Conservation (phyloP, 1,140 invertebrate species). For the Zaprionus vittiger region DNA sequence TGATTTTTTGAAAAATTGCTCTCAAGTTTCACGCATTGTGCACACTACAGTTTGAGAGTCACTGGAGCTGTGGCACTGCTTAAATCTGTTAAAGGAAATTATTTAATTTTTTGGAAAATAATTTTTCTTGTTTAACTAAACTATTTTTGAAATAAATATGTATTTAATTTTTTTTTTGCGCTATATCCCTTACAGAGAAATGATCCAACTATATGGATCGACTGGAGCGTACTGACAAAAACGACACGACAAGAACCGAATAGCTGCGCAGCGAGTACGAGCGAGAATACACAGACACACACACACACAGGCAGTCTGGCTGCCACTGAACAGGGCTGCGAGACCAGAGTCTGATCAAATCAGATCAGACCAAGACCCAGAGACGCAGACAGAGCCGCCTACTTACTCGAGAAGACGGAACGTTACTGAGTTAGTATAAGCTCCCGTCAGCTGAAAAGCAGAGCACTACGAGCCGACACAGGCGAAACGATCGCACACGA, state of each 20-base stretch:
- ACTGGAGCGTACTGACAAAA: conserved; percentile 75
- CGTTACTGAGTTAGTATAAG: conserved; percentile 84
- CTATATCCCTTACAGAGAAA: conserved; percentile 56
- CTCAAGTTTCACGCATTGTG: conserved; percentile 2
- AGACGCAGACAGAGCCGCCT: conserved; percentile 53
- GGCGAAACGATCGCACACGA: conserved; percentile 32
- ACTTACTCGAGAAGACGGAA: conserved; percentile 84
- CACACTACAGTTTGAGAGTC: conserved; percentile 57
- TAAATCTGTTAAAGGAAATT: not conserved
- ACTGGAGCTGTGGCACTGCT: conserved; percentile 14
- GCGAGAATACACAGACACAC: conserved; percentile 26
- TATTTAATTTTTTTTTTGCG: conserved; percentile 11
- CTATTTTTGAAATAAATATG: not conserved
- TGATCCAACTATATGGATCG: conserved; percentile 77
- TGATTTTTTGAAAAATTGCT: not conserved
- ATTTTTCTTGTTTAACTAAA: not conserved
- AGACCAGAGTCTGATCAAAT: conserved; percentile 39
- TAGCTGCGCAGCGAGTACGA: conserved; percentile 43
- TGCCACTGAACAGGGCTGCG: conserved; percentile 34
- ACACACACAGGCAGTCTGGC: conserved; percentile 28
- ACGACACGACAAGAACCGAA: conserved; percentile 59
- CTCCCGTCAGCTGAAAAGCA: conserved; percentile 75
- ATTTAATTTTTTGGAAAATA: not conserved
- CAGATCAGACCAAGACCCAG: conserved; percentile 13
- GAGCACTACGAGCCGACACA: conserved; percentile 18